These are phyloP conservation scores for Melieria picta DNA, from an alignment of 2,888 invertebrate genomes.

Conservation along the genomic window DNA sequence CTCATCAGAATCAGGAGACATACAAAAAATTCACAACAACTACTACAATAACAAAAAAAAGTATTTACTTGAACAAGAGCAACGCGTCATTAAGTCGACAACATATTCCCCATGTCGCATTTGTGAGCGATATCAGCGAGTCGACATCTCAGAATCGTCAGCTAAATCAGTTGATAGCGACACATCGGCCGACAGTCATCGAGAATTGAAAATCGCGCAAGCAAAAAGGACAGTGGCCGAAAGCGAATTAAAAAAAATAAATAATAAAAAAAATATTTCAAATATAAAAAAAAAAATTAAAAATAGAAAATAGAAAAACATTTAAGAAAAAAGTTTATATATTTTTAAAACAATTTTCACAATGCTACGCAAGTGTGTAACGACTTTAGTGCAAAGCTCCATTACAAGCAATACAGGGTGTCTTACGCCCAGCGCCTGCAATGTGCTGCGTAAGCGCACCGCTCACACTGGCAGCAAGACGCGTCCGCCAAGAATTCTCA, in stretches of 20 bases:
- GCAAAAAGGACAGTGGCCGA: too few relatives aligned
- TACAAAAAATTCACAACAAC: too few relatives aligned
- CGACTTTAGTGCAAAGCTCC: conserved; percentile 45
- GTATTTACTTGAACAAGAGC: too few relatives aligned
- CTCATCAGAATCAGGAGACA: too few relatives aligned
- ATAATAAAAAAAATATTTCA: neutral
- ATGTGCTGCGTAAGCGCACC: conserved; percentile 36
- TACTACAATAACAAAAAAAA: too few relatives aligned
- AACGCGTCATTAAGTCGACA: too few relatives aligned
- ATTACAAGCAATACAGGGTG: conserved; percentile 15
- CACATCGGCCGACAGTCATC: conserved; percentile 37
- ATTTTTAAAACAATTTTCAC: conserved; percentile 6
- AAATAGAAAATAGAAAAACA: neutral
- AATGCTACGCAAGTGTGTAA: conserved; percentile 58
- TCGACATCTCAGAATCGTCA: conserved; percentile 13
- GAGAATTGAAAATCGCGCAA: conserved; percentile 17
- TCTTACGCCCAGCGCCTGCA: conserved; percentile 26
- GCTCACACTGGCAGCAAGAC: conserved; percentile 44
- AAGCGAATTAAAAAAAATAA: neutral
- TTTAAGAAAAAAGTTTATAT: neutral
- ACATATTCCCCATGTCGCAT: too few relatives aligned
- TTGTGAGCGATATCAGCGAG: neutral
- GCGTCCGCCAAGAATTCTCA: conserved; percentile 62
- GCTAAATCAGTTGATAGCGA: conserved; percentile 42
- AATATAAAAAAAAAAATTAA: neutral